Conservation (phyloP, 2,888 invertebrate species). For the Aplocera efformata region DNA sequence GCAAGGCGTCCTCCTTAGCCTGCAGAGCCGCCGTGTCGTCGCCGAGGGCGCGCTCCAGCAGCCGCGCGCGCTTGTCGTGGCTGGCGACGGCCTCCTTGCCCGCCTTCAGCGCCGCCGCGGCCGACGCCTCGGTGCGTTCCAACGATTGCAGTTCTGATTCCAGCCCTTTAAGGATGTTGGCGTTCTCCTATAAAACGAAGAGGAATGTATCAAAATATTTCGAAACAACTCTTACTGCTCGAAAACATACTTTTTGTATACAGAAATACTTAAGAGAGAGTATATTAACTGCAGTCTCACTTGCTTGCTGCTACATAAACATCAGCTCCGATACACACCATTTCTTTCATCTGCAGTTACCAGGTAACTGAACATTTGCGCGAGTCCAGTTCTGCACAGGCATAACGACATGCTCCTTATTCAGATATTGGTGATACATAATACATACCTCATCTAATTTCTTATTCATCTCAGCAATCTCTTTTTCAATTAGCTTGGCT, state of each 20-base stretch:
- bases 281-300: too few species aligned
- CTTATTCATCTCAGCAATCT: constrained; percentile 82
- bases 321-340: too few species aligned
- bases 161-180: constrained; percentile 81
- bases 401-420: too few species aligned
- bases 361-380: too few species aligned
- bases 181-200: constrained; percentile 79
- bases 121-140: constrained; percentile 85
- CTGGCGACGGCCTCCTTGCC: constrained; percentile 37
- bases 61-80: constrained; percentile 84
- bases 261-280: too few species aligned
- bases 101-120: constrained; percentile 82
- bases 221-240: too few species aligned
- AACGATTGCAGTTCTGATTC: constrained; percentile 82
- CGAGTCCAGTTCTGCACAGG: too few species aligned
- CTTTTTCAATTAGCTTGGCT: constrained; percentile 74
- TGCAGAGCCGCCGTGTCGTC: constrained; percentile 14
- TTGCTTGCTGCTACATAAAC: too few species aligned
- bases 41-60: constrained; percentile 82
- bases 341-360: too few species aligned
- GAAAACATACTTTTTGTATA: too few species aligned
- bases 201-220: not conserved
- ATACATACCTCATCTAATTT: constrained; percentile 83
- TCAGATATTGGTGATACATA: too few species aligned
- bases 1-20: constrained; percentile 19